A percentile compares a stretch with the other conserved stretches of the same genome.
These are phyloP conservation scores for Gasterosteus aculeatus DNA, from an alignment of 2,113 vertebrate genomes.

Conservation along the genomic window DNA sequence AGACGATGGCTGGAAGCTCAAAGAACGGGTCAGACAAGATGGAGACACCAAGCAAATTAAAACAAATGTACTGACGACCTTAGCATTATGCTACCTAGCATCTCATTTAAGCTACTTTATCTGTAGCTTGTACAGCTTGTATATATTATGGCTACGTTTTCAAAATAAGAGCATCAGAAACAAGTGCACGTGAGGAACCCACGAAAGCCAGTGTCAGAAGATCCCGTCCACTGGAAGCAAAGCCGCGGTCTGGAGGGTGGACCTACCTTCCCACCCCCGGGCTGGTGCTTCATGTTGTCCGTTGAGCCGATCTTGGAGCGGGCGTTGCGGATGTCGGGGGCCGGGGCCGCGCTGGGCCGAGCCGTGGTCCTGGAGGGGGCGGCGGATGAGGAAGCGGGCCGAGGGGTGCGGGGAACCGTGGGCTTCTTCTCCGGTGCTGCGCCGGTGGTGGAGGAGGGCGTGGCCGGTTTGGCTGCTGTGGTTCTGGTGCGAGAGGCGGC, in stretches of 20 bases:
- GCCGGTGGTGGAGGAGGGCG: slow-evolving; percentile 58
- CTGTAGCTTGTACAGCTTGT: no score
- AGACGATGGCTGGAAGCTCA: neutral
- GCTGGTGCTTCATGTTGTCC: slow-evolving; percentile 93
- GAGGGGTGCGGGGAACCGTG: slow-evolving; percentile 55
- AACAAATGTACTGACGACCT: neutral
- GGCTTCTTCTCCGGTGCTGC: slow-evolving; percentile 81
- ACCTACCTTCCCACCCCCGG: slow-evolving; percentile 93
- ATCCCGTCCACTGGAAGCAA: neutral
- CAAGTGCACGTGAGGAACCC: neutral
- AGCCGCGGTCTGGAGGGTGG: neutral
- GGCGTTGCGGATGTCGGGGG: slow-evolving; percentile 84
- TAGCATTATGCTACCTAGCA: neutral
- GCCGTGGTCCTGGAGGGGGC: slow-evolving; percentile 57
- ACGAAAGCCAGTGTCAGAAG: neutral
- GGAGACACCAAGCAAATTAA: neutral
- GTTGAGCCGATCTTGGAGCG: slow-evolving; percentile 95
- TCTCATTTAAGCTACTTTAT: neutral
- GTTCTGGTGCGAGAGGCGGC: slow-evolving; percentile 76
- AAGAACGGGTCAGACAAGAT: neutral
- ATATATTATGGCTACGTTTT: neutral
- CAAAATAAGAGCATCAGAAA: neutral
- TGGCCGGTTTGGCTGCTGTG: slow-evolving; percentile 59
- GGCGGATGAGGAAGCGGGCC: slow-evolving; percentile 42
- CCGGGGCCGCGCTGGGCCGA: slow-evolving; percentile 69